Percentiles rank a stretch among this genome's conserved stretches.
phyloP scores from a whole-genome alignment of 2,888 invertebrate species.

The Thyatira batis region DNA sequence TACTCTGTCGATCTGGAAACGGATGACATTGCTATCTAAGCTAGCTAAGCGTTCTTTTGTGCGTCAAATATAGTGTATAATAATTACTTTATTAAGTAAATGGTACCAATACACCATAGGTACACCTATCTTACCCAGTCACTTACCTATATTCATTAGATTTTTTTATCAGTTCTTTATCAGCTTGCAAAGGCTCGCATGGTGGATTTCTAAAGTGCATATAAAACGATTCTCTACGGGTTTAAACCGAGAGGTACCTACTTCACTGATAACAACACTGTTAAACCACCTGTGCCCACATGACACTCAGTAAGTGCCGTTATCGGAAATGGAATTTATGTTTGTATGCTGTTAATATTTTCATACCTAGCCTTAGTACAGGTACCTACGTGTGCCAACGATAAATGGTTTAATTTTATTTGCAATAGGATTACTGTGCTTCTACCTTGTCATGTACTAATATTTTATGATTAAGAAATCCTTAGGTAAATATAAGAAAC shows the following conservation, averaged over 20 bases:
- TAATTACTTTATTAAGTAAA: too few species aligned
- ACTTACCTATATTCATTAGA: slow-evolving; percentile 6
- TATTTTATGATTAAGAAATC: background rate
- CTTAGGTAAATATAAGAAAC: too few species aligned
- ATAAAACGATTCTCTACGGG: slow-evolving; percentile 40
- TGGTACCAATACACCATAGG: too few species aligned
- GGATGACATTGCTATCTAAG: too few species aligned
- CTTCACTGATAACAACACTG: slow-evolving; percentile 5
- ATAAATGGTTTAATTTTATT: background rate
- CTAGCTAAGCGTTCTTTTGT: too few species aligned
- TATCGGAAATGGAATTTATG: slow-evolving; percentile 5
- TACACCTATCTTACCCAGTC: too few species aligned
- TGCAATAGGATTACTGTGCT: background rate
- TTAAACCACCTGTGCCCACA: slow-evolving; percentile 5
- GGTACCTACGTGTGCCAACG: background rate
- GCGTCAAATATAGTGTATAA: too few species aligned
- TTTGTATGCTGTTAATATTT: background rate
- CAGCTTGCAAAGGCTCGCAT: slow-evolving; percentile 18
- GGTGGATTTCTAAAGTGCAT: slow-evolving; percentile 24
- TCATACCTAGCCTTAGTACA: background rate
- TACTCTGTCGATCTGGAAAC: too few species aligned
- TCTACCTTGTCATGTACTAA: background rate
- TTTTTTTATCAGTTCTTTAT: slow-evolving; percentile 7
- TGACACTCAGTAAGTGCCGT: slow-evolving; percentile 1
- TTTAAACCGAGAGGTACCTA: slow-evolving; percentile 24